Base-by-base conservation (phyloP, 2,888 invertebrate genomes). In the Junonia oenone region DNA sequence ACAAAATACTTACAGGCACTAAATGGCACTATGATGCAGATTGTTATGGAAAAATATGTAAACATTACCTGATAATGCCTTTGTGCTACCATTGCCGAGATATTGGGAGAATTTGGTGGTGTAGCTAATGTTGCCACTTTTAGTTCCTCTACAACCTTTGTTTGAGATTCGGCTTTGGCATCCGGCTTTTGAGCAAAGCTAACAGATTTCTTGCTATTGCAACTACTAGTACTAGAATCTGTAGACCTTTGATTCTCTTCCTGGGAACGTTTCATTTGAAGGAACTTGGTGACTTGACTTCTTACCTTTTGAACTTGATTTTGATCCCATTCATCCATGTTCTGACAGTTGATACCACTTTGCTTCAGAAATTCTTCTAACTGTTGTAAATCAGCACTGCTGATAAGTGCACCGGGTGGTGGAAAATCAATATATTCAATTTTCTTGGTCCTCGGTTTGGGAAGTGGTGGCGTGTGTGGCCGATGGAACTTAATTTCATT, bases 101-200 rank as follows among this genome's bases (percentile, higher is more conserved):
- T 93, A 79, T 94, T 94, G 46, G 95, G 94, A 40, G 95, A 95
- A 78, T 95, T 95, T 61, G 94, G 95, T 58, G 95, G 95, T 59
- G 94, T 94, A 38, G 91, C 83, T 57, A 92, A 84, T 68, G 68
- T 76, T 55, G 73, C 77, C 60, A 80, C 81, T 68, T 88, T 87
- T 51, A 91, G 81, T 62, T 91, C 88, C 64, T 91, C 91, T 72
- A 89, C 90, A 64, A 89, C 87, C 77, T 88, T 90, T 65, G 82
- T 81, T 66, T 79, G 83, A 31, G 52, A 76, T 58, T 71, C 75
- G 68, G 80, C 81, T 60, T 73, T 72, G 61, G 79, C 79, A 35
- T 72, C 76, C 62, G 84, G 76, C 76, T 92, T 93, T 76, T 92
- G 93, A 47, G 95, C 95, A 80, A 95, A 95, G 81, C 95, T 95